Evolutionary conservation across 2,888 invertebrate genomes (phyloP), one percentile per base, ranked within the genome.

Genomic region (Amphimallon solstitiale): DNA sequence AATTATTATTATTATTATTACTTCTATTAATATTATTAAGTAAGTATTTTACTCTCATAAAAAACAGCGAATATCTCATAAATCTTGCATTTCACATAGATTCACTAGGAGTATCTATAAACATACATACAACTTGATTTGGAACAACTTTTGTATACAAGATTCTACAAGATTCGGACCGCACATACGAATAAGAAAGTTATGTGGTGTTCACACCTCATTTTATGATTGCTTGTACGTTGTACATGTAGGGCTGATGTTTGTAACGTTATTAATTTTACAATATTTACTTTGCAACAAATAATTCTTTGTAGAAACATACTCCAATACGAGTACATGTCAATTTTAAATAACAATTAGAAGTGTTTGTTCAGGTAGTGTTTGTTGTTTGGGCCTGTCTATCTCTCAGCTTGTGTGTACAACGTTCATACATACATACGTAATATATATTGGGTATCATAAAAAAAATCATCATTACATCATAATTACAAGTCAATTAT

Each of bases 401-500:
- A 56, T 56, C 56, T 43, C 21, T 56, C 40, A 23, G 6, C 12
- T 7, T 43, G 56, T 40, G 7, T 40, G 29, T 43, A 56, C 10
- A 51, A 51, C 29, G 29, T 5, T 7, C 29, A 12, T 21, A 23
- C 29, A 56, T 17, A n/a, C n/a, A n/a, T n/a, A n/a, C n/a, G n/a
- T n/a, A n/a, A n/a, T n/a, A 15, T 19, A 52, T 21, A 52, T 56
- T 56, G 43, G 17, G 37, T 52, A 56, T 56, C 40, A 29, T 56
- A 56, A 56, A 56, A 23, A 29, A 56, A 56, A 19, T 56, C 43
- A 56, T 63, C 63, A 67, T 63, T 67, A 67, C 63, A 67, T 48
- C 37, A 67, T 63, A 67, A 67, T 67, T 67, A 67, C 66, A 49
- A 63, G 63, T 59, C 66, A 51, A 67, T 67, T 67, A 67, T 23